Evolutionary conservation across 92 coral and sea anemone species (phyloP), one percentile per base, ranked within the genome.

Genomic region (Metridium senile): DNA sequence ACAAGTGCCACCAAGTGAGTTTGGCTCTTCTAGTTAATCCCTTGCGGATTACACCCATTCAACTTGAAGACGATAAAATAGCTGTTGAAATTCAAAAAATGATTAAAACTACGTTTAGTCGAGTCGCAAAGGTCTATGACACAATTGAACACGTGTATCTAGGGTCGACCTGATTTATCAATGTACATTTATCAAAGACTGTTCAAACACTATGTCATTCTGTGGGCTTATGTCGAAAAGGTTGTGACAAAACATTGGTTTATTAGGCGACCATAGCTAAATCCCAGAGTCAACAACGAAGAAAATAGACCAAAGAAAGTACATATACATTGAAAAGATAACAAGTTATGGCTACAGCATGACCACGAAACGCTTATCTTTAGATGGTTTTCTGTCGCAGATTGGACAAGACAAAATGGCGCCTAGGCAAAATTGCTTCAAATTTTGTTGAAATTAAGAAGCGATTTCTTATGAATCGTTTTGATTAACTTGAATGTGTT

Each of bases 401-500:
- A 35, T 58, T 47, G 3, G 4, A 28, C 43, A 63, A 54, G 78
- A 58, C 78, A 57, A 33, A 28, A 62, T 57, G 78, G 78, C 78
- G 78, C 78, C 78, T 21, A 51, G 4, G 67, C 29, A 30, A 73
- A 73, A 73, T 73, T 73, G 61, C 78, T 27, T 21, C 20, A 62
- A 73, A 47, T 56, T 73, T 57, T 58, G 29, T 39, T 54, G 23
- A 73, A 73, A 57, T 73, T 57, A 73, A 34, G 68, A 32, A 33
- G 46, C 32, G 68, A 73, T 73, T 73, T 58, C 26, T 57, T 46
- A 58, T 63, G 69, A 73, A 57, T 73, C 58, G 39, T 49, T 31
- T 70, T 70, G 74, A 70, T 70, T 58, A 58, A 58, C 51, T 73
- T 39, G 68, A 73, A 33, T 46, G 43, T 59, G 78, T 73, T 73